Conservation (phyloP, 1,140 invertebrate genomes). For the Vollenhovia emeryi region DNA sequence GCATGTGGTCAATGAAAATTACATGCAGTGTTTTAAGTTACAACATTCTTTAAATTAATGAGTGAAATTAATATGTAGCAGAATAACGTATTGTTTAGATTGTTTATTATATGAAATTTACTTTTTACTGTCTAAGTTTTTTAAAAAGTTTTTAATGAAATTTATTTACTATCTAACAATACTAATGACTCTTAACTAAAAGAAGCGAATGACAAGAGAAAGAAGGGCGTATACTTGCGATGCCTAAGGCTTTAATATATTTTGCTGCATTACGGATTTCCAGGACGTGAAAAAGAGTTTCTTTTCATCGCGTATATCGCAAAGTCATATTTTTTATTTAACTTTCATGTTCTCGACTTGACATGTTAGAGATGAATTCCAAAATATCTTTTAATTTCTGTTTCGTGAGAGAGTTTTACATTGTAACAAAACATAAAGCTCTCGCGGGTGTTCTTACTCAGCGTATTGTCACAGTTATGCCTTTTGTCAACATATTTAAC, state of each 20-base stretch:
- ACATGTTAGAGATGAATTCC: constrained; percentile 43
- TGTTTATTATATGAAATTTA: too few species aligned
- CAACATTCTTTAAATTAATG: not conserved
- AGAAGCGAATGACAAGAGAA: constrained; percentile 15
- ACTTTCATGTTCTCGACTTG: not conserved
- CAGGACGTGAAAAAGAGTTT: constrained; percentile 11
- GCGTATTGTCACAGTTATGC: constrained; percentile 8
- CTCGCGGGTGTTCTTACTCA: not conserved
- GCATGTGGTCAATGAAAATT: not conserved
- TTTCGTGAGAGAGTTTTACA: not conserved
- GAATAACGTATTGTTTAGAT: not conserved
- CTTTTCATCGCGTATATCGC: not conserved
- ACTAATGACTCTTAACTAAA: not conserved
- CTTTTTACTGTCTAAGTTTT: not conserved
- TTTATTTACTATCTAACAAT: not conserved
- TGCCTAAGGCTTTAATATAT: constrained; percentile 13
- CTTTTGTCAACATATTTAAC: constrained; percentile 17
- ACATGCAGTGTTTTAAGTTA: not conserved
- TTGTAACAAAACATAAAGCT: not conserved
- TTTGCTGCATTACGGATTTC: not conserved
- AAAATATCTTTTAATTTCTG: constrained; percentile 26
- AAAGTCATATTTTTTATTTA: constrained; percentile 52
- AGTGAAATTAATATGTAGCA: not conserved
- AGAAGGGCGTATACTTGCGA: not conserved
- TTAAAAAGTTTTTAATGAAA: not conserved